Conservation (phyloP, 2,113 vertebrate species). For the Anarhynchus alexandrinus region DNA sequence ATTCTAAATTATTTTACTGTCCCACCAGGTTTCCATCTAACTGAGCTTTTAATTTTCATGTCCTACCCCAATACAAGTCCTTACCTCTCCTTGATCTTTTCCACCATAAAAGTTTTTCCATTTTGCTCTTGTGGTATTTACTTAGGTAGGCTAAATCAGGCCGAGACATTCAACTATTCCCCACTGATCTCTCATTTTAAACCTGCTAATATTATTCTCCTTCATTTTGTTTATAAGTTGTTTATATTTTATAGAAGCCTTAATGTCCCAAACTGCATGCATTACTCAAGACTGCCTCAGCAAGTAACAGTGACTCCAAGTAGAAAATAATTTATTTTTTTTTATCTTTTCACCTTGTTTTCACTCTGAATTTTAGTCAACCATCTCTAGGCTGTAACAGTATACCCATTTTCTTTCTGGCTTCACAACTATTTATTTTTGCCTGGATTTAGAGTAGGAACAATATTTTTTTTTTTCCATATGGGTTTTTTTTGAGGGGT, state of each 20-base stretch:
- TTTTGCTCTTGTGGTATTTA: background rate
- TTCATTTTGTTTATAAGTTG: background rate
- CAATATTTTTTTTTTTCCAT: background rate
- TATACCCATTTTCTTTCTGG: background rate
- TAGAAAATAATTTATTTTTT: background rate
- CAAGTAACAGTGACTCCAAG: background rate
- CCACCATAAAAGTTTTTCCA: fast-evolving
- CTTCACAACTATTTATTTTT: background rate
- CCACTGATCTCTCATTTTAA: background rate
- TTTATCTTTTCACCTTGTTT: background rate
- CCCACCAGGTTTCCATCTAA: background rate
- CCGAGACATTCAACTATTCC: background rate
- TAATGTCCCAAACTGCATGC: background rate
- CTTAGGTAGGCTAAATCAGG: background rate
- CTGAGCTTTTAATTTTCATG: background rate
- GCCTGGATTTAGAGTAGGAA: background rate
- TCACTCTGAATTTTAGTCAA: background rate
- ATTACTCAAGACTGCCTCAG: background rate
- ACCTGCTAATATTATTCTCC: background rate
- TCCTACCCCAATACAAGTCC: background rate
- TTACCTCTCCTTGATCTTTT: background rate
- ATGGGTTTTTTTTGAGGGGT: background rate
- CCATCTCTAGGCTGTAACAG: background rate
- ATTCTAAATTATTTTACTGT: background rate
- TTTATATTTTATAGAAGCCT: background rate